These are phyloP conservation scores for Acipenser transmontanus DNA, from an alignment of 2,797 vertebrate species.

Conservation along the genomic window DNA sequence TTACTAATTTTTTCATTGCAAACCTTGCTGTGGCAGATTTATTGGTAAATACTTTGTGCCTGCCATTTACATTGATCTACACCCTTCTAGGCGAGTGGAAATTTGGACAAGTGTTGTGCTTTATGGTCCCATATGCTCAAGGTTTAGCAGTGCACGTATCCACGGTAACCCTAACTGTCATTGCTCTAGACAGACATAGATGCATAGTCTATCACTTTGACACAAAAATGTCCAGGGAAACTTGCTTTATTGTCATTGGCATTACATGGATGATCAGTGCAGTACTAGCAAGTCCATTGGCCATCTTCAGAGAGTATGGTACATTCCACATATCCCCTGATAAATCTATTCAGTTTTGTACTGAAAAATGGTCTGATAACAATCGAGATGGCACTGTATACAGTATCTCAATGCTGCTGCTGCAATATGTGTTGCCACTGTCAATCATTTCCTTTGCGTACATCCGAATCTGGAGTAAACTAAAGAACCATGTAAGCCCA, in stretches of 20 bases:
- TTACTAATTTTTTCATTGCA: constrained; percentile 92
- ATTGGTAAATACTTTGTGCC: constrained; percentile 83
- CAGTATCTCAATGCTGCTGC: constrained; percentile 78
- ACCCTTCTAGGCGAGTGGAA: constrained; percentile 86
- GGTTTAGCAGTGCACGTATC: constrained; percentile 87
- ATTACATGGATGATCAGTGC: constrained; percentile 83
- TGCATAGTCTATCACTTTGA: constrained; percentile 89
- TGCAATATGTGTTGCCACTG: constrained; percentile 83
- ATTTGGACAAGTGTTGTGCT: constrained; percentile 79
- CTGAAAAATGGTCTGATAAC: constrained; percentile 83
- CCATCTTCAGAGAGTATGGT: constrained; percentile 85
- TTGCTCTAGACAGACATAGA: constrained; percentile 80
- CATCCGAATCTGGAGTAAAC: constrained; percentile 84
- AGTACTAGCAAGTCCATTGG: constrained; percentile 79
- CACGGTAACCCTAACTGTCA: constrained; percentile 85
- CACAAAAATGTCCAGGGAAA: constrained; percentile 81
- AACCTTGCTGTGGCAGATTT: constrained; percentile 88
- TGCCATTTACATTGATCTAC: constrained; percentile 89
- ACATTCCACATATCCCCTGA: constrained; percentile 74
- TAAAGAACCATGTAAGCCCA: constrained; percentile 79
- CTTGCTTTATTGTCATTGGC: constrained; percentile 82
- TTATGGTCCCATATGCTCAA: constrained; percentile 85
- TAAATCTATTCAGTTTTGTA: constrained; percentile 77
- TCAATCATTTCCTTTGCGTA: constrained; percentile 86
- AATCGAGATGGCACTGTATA: constrained; percentile 78